Evolutionary conservation across 2,113 vertebrate species (phyloP), one percentile per base, ranked within the genome.

Genomic region (Lutjanus erythropterus): DNA sequence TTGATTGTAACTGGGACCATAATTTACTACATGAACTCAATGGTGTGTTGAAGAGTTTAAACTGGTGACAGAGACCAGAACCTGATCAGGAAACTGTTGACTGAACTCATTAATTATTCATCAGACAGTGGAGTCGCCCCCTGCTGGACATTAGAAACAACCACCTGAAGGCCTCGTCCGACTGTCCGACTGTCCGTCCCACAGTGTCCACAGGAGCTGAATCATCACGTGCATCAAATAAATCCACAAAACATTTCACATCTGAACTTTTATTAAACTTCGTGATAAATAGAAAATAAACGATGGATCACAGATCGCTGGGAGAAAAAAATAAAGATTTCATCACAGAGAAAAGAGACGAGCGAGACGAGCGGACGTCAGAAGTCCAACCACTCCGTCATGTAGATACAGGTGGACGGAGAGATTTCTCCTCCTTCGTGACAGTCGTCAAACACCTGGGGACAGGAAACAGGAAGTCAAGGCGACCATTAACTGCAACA

Each of bases 381-480:
- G 88, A 97, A 98, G 74, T 97, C 96, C 49, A 99, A 86, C 98
- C 98, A 99, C 62, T 99, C 97, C 14, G 92, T 94, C 96, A 99
- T 97, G 88, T 99, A 99, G 87, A 99, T 79, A 89, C 98, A 99
- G 84, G 94, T 97, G 1, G 97, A 97, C 14, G 97, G 98, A 16
- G 98, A 99, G 89, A 99, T 98, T 23, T 99, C 98, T 37, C 98
- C 97, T 31, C 97, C 97, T 88, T 97, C 97, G 11, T 97, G 97
- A 90, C 98, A 99, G 88, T 99, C 98, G 1, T 98, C 96, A 90
- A 99, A 99, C 89, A 99, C 97, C 98, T 99, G 87, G 69, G 50
- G 89, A 68, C 81, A 92, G 9, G 21, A 59, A 2, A 52, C 7
- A 66, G n/a, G n/a, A 44, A 10, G 33, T 33, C 42, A 59, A 37